Evolutionary conservation across 1,140 invertebrate genomes (phyloP), one percentile per base, ranked within the genome.

Genomic region (Apis cerana): DNA sequence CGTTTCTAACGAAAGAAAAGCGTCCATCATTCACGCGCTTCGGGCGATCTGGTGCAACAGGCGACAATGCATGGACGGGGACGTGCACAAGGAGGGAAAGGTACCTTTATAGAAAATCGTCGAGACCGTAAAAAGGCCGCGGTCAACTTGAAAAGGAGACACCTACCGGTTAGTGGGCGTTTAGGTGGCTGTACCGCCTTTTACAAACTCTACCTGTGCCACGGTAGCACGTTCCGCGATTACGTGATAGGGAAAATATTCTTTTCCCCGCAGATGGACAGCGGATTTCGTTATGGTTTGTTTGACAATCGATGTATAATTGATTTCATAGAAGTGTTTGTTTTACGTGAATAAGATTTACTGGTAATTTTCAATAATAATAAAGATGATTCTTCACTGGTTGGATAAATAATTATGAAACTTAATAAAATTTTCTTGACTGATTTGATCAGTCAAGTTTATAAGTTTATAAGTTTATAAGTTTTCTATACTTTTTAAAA

Each of bases 131-230:
- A 84, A 89, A 88, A 83, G 58, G 50, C 56, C 54, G 74, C 65
- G 62, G 75, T 64, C 69, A 82, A 56, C 82, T 86, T 82, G 82
- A 89, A 88, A 89, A 83, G 86, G 88, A 87, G 80, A 88, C 84
- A 71, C 58, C 81, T 64, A 59, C 65, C 62, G 64, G 27, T 62
- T 84, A 50, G 78, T 88, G 67, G 85, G 80, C 78, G 87, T 85
- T n/a, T 61, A 62, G 71, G 67, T 82, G 65, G 48, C 48, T 19
- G 71, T 11, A n/a, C 64, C 68, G 54, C 82, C 75, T 84, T 78
- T 82, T 81, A 78, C 54, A 67, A 88, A 78, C 70, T 75, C 15
- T 15, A 54, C 21, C 74, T 19, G 74, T 15, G 50, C 50, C 48
- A 67, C 76, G n/a, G 21, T 58, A 56, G 61, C 61, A 50, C 17